These are phyloP conservation scores for Dinomys branickii DNA, from an alignment of 2,113 vertebrate species.

Conservation along the genomic window DNA sequence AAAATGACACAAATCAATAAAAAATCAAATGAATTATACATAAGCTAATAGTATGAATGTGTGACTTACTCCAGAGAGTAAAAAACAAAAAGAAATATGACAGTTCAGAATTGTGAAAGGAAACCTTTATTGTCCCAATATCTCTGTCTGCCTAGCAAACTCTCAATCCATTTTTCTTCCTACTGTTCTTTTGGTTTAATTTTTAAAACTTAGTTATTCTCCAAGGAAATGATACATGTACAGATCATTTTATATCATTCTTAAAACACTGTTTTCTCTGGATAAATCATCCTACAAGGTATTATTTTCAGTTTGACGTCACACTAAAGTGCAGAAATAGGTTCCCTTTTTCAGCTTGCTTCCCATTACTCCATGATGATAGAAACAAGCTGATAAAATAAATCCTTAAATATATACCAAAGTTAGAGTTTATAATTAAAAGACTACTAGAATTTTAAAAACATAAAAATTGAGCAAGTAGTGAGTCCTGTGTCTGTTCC, in stretches of 20 bases:
- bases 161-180: slow-evolving; percentile 37
- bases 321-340: slow-evolving; percentile 34
- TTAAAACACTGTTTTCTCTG: slow-evolving; percentile 60
- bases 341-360: slow-evolving; percentile 49
- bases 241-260: slow-evolving; percentile 29
- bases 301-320: slow-evolving; percentile 46
- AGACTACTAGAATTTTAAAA: slow-evolving; percentile 31
- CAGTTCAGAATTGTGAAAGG: slow-evolving; percentile 30
- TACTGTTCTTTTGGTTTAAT: slow-evolving; percentile 39
- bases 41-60: background rate
- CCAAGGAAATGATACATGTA: slow-evolving; percentile 37
- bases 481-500: background rate
- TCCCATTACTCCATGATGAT: slow-evolving; percentile 24
- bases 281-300: background rate
- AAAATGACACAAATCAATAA: slow-evolving; percentile 10
- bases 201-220: slow-evolving; percentile 64
- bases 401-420: slow-evolving; percentile 12
- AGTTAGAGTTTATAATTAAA: slow-evolving; percentile 57
- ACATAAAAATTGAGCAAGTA: slow-evolving; percentile 19
- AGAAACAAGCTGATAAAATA: slow-evolving; percentile 48
- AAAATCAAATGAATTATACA: background rate
- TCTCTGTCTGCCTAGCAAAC: slow-evolving; percentile 37
- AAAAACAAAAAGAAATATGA: slow-evolving; percentile 40
- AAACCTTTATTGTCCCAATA: slow-evolving; percentile 24
- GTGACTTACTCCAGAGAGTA: background rate